These are phyloP conservation scores for Trichopoda pennipes DNA, from an alignment of 2,888 invertebrate genomes.

Conservation along the genomic window DNA sequence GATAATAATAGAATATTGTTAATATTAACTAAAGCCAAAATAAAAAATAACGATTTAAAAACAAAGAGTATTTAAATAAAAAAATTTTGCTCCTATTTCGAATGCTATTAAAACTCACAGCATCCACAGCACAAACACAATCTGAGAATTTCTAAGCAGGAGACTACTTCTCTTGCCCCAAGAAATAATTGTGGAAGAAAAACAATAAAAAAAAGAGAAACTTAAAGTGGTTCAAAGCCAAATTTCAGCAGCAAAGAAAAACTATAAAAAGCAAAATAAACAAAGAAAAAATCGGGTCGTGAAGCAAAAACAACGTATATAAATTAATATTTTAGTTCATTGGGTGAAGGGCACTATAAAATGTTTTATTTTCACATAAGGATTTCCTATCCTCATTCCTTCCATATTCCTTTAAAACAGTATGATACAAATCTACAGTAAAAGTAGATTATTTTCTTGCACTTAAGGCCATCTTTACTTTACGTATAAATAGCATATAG, in stretches of 20 bases:
- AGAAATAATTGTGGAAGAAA: constrained; percentile 36
- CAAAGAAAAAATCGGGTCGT: constrained; percentile 47
- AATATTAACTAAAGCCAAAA: too few relatives aligned
- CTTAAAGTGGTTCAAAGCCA: constrained; percentile 49
- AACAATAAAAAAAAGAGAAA: neutral
- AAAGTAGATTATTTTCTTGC: too few relatives aligned
- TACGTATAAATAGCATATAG: too few relatives aligned
- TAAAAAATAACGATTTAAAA: too few relatives aligned
- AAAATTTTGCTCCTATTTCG: neutral
- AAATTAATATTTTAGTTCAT: constrained; percentile 49
- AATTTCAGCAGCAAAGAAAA: constrained; percentile 10
- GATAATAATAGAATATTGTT: too few relatives aligned
- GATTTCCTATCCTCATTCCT: neutral
- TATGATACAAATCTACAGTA: neutral
- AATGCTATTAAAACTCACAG: neutral
- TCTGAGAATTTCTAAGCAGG: constrained; percentile 18
- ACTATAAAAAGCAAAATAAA: neutral
- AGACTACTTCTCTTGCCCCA: constrained; percentile 29
- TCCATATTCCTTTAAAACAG: neutral
- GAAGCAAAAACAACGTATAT: constrained; percentile 23
- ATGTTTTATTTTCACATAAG: neutral
- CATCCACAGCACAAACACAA: constrained; percentile 5
- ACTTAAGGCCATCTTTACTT: too few relatives aligned
- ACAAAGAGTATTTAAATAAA: too few relatives aligned
- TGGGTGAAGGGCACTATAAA: constrained; percentile 53